A percentile compares a stretch with the other conserved stretches of the same genome.
Evolutionary conservation across 1,140 invertebrate species (phyloP).

Genomic region (Musca domestica): DNA sequence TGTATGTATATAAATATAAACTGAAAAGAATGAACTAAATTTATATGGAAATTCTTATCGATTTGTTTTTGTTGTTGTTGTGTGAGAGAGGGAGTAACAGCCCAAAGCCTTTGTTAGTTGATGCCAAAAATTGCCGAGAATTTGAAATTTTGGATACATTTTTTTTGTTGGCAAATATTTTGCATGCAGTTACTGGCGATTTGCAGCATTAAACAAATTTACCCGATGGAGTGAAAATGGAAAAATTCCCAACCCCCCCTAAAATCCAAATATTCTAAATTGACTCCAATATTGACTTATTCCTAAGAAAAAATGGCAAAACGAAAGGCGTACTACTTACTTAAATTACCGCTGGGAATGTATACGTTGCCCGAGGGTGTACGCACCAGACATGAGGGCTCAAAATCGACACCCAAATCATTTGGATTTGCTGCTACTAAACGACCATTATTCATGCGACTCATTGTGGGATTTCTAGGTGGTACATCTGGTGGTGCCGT

Average conservation of each 20-base stretch:
- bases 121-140: too few species aligned
- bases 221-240: too few species aligned
- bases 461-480: constrained; percentile 84
- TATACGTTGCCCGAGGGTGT: constrained; percentile 89
- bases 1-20: too few species aligned
- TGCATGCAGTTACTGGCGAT: too few species aligned
- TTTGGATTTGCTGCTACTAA: constrained; percentile 71
- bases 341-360: constrained; percentile 78
- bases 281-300: not conserved
- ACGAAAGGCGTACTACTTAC: constrained; percentile 52
- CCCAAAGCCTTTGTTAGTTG: too few species aligned
- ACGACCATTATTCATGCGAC: constrained; percentile 77
- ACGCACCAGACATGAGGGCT: constrained; percentile 86
- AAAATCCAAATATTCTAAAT: not conserved
- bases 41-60: not conserved
- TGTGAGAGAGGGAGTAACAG: not conserved
- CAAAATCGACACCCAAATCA: constrained; percentile 76
- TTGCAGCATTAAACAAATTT: too few species aligned
- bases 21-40: not conserved
- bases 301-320: not conserved
- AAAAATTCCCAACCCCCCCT: too few species aligned
- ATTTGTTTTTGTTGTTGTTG: too few species aligned
- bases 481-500: constrained; percentile 81
- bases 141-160: too few species aligned
- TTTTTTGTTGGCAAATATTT: too few species aligned